A percentile compares a stretch with the other conserved stretches of the same genome.
Conservation (phyloP, 2,797 vertebrate genomes). For the Thamnophis elegans region DNA sequence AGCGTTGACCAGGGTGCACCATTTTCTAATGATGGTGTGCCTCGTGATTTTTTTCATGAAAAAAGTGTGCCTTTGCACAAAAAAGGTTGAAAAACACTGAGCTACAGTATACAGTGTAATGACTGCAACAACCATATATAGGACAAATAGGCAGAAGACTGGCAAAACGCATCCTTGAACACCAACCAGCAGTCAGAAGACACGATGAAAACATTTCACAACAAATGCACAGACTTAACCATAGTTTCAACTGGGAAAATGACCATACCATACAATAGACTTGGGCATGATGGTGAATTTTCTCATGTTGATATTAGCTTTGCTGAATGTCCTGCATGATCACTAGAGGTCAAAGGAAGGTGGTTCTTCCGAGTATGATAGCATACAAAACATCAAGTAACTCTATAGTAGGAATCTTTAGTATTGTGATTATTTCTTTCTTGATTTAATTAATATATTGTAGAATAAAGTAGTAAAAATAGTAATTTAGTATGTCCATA, state of each 20-base stretch:
- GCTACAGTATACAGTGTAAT: background rate
- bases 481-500: background rate
- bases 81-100: too few relatives aligned
- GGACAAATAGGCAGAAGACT: background rate
- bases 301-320: background rate
- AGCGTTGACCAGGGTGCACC: too few relatives aligned
- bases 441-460: background rate
- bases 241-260: background rate
- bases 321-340: background rate
- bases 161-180: background rate
- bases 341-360: background rate
- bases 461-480: background rate
- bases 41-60: too few relatives aligned
- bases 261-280: background rate
- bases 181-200: background rate
- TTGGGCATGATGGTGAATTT: background rate
- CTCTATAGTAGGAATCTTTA: background rate
- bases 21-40: too few relatives aligned
- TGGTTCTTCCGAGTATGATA: background rate
- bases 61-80: too few relatives aligned
- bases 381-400: background rate
- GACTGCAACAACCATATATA: background rate
- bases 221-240: background rate
- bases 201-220: background rate
- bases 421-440: background rate